Conservation (phyloP, 1,140 invertebrate species). For the Ladona fulva region DNA sequence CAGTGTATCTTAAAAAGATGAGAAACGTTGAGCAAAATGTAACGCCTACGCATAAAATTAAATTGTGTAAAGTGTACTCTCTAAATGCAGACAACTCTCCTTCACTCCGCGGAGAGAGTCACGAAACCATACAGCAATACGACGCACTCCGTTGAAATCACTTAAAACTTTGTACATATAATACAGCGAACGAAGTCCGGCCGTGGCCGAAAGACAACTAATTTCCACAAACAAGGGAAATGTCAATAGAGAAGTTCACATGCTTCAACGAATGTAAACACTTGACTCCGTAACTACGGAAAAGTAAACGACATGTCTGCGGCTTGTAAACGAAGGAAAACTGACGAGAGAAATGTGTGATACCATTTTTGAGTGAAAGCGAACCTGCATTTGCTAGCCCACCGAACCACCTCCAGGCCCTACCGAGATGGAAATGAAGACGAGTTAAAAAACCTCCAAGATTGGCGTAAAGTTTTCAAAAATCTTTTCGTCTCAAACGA, state of each 20-base stretch:
- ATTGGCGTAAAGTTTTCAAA: neutral
- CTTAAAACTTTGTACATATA: neutral
- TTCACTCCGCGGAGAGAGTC: neutral
- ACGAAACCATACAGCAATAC: neutral
- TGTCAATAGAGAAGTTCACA: too few relatives aligned
- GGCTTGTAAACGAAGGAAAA: too few relatives aligned
- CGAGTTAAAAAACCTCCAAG: neutral
- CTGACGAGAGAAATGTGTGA: too few relatives aligned
- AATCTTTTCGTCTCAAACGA: neutral
- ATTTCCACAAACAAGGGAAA: too few relatives aligned
- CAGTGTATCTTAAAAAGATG: neutral
- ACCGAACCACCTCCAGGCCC: too few relatives aligned
- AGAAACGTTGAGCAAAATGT: neutral
- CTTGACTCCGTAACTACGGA: too few relatives aligned
- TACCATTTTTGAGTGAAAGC: too few relatives aligned
- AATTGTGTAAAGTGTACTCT: neutral
- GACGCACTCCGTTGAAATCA: neutral
- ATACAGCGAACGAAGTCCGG: neutral
- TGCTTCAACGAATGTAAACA: too few relatives aligned
- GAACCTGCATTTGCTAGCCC: too few relatives aligned
- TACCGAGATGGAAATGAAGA: too few relatives aligned
- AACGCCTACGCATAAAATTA: neutral
- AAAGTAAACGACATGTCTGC: too few relatives aligned
- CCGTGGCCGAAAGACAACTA: too few relatives aligned
- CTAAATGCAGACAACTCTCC: neutral